These are phyloP conservation scores for Xiphorhynchus elegans DNA, from an alignment of 2,113 vertebrate genomes.

Conservation along the genomic window DNA sequence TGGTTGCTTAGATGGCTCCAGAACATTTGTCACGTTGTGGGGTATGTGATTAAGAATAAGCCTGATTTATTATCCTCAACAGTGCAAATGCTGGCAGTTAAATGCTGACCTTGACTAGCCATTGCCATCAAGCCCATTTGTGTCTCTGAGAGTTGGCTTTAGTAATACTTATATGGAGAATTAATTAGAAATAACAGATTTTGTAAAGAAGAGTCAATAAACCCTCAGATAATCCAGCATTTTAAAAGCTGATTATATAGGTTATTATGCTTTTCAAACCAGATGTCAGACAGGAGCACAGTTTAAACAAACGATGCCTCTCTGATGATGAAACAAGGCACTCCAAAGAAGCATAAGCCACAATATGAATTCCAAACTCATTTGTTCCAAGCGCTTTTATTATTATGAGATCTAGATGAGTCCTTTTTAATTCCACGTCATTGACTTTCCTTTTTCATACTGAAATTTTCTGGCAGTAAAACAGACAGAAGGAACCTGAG, in stretches of 20 bases:
- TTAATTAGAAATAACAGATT: constrained; percentile 64
- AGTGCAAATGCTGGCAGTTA: constrained; percentile 39
- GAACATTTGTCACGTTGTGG: constrained; percentile 14
- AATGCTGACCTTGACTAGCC: constrained; percentile 55
- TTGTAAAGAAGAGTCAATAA: constrained; percentile 55
- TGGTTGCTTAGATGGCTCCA: background rate
- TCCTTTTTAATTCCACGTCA: background rate
- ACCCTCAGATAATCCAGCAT: constrained; percentile 48
- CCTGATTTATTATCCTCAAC: constrained; percentile 36
- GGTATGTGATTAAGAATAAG: constrained; percentile 14
- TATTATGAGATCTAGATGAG: constrained; percentile 9
- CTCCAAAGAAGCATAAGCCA: constrained; percentile 1
- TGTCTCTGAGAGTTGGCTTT: constrained; percentile 27
- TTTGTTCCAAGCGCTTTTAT: background rate
- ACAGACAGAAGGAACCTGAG: background rate
- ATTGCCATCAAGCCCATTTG: constrained; percentile 36
- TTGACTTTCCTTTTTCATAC: background rate
- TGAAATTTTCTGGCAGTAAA: background rate
- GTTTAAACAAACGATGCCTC: constrained; percentile 38
- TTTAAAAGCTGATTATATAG: constrained; percentile 68
- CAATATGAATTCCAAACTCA: constrained; percentile 26
- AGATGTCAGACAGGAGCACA: constrained; percentile 51
- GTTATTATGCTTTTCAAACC: constrained; percentile 61
- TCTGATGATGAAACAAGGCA: background rate
- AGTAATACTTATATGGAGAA: constrained; percentile 25